Evolutionary conservation across 1,140 invertebrate genomes (phyloP), one percentile per base, ranked within the genome.

Genomic region (Tigriopus japonicus): DNA sequence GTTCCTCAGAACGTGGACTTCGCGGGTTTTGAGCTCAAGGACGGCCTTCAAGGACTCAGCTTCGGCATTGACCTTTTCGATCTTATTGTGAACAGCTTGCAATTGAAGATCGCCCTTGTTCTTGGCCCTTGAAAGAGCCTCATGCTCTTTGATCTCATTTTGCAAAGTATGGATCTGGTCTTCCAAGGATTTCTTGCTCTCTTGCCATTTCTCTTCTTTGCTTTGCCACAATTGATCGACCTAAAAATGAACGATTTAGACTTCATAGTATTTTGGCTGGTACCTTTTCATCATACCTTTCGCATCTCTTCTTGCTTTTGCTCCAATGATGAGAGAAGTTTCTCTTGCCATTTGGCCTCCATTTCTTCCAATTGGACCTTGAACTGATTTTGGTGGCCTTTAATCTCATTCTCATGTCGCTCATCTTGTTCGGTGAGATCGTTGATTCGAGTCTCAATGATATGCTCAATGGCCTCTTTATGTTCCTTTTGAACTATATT

Each of bases 31-130:
- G 61, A 66, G 64, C 42, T 66, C 65, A 1, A 66, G 42, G 3
- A 66, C 65, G 12, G 65, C 42, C 42, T 66, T 66, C n/a, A 66
- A 55, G 42, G 63, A 64, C 24, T 66, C 65, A 10, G 66, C 65
- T 56, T 66, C 65, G 6, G 55, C 55, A 9, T 17, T 58, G 2
- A 58, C n/a, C 14, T 58, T 58, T 19, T 19, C 35, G 17, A 58
- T 41, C 55, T 49, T 49, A 10, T 49, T 49, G 6, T 17, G 21
- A 21, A 17, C 21, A 21, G 45, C n/a, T 21, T 49, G n/a, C n/a
- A 49, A 15, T 21, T 17, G 45, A 21, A 49, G n/a, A 49, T 49
- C 45, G 6, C 45, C 45, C 21, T 49, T 49, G n/a, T 49, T 15
- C 45, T 49, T 49, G 12, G 45, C 45, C n/a, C n/a, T 17, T 3